Conservation (phyloP, 2,113 vertebrate genomes). For the Neolamprologus sp. region DNA sequence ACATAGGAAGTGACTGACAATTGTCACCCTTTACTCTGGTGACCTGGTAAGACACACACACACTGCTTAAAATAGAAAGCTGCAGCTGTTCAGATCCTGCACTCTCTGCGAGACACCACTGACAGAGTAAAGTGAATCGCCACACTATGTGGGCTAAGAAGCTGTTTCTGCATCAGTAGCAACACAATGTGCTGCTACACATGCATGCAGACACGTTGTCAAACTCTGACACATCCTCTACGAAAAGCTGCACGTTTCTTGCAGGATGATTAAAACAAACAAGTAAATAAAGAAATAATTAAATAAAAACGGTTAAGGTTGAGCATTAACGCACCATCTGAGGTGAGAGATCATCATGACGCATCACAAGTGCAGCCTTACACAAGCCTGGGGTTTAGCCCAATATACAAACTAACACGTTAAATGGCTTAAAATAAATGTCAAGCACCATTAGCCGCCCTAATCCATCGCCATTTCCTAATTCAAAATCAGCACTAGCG, state of each 20-base stretch:
- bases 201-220: background rate
- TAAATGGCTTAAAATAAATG: slow-evolving; percentile 55
- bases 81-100: slow-evolving; percentile 67
- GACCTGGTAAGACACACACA: slow-evolving; percentile 39
- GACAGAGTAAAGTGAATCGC: slow-evolving; percentile 20
- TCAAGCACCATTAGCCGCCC: slow-evolving; percentile 33
- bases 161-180: background rate
- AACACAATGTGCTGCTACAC: background rate
- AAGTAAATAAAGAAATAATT: background rate
- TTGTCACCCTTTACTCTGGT: slow-evolving; percentile 39
- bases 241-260: background rate
- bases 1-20: slow-evolving; percentile 23
- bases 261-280: background rate
- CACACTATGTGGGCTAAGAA: background rate
- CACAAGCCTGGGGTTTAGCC: slow-evolving; percentile 24
- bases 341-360: slow-evolving; percentile 37
- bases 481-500: slow-evolving; percentile 7
- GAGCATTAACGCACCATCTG: background rate
- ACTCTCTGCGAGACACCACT: slow-evolving; percentile 20
- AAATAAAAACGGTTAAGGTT: background rate
- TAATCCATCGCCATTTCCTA: slow-evolving; percentile 48
- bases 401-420: slow-evolving; percentile 24
- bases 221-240: background rate
- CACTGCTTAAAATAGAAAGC: slow-evolving; percentile 63
- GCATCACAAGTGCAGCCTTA: slow-evolving; percentile 46